These are phyloP conservation scores for Blastobasis lacticolella DNA, from an alignment of 2,888 invertebrate species.

Conservation along the genomic window DNA sequence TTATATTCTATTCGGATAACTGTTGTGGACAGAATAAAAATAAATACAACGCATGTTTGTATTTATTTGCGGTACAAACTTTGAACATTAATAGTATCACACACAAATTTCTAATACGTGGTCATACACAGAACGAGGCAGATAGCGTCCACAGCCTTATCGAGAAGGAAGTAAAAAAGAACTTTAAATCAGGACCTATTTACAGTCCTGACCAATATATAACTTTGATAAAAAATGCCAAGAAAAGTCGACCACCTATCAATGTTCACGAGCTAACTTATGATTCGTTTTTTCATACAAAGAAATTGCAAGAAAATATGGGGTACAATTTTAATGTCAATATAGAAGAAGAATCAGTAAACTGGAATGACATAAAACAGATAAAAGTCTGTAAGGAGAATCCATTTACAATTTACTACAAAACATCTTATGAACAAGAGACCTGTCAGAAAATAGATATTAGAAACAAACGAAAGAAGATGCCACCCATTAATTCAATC, in stretches of 20 bases:
- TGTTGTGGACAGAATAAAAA: slow-evolving; percentile 21
- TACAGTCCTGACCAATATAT: slow-evolving; percentile 16
- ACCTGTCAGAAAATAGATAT: slow-evolving; percentile 7
- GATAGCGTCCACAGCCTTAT: slow-evolving; percentile 26
- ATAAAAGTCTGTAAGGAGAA: too few species aligned
- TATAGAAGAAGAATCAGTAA: too few species aligned
- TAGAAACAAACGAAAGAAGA: slow-evolving; percentile 13
- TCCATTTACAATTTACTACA: too few species aligned
- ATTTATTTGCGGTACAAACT: slow-evolving; percentile 8
- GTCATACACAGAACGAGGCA: slow-evolving; percentile 27
- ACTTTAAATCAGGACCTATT: slow-evolving; percentile 19
- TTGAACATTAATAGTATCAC: slow-evolving; percentile 16
- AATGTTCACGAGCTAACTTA: too few species aligned
- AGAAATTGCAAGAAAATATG: too few species aligned
- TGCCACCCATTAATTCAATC: slow-evolving; percentile 3
- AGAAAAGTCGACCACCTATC: neutral
- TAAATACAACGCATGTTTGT: slow-evolving; percentile 12
- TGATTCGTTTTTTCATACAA: too few species aligned
- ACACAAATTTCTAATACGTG: slow-evolving; percentile 23
- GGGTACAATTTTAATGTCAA: too few species aligned
- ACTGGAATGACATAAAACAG: too few species aligned
- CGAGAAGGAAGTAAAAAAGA: slow-evolving; percentile 21
- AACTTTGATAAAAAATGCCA: slow-evolving; percentile 3
- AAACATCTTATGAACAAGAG: too few species aligned
- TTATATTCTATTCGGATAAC: slow-evolving; percentile 22